phyloP scores from a whole-genome alignment of 2,113 vertebrate species.

The Maccullochella peelii region DNA sequence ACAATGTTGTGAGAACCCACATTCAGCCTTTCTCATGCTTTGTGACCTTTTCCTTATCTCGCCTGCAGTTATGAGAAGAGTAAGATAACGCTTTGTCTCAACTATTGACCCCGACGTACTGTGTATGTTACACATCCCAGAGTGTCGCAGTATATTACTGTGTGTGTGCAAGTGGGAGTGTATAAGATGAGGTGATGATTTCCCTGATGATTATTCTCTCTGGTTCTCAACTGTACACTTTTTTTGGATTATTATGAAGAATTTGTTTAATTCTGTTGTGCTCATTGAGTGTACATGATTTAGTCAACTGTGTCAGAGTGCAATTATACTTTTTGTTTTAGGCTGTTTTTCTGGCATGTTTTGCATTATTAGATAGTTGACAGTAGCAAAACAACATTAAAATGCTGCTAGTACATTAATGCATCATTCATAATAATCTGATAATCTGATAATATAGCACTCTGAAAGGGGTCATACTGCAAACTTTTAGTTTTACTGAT shows the following conservation, averaged over 20 bases:
- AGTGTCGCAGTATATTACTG: not conserved
- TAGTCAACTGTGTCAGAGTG: not conserved
- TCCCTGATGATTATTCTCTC: not conserved
- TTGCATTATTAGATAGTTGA: too few relatives aligned
- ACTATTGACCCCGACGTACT: conserved; percentile 37
- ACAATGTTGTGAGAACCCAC: conserved; percentile 64
- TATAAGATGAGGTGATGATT: not conserved
- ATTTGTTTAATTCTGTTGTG: not conserved
- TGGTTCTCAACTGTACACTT: not conserved
- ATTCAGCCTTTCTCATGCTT: conserved; percentile 33
- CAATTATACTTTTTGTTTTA: not conserved
- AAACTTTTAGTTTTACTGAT: not conserved
- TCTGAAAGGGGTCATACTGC: not conserved
- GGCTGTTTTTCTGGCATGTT: not conserved
- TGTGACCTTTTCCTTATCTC: conserved; percentile 10
- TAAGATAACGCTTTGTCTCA: conserved; percentile 54
- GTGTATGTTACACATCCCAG: conserved; percentile 15
- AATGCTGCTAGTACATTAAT: not conserved
- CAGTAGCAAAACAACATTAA: not conserved
- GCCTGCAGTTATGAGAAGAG: conserved; percentile 40
- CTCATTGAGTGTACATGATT: not conserved
- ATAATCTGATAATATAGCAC: not conserved
- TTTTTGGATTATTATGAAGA: not conserved
- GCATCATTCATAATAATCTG: not conserved
- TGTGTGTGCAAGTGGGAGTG: not conserved